Conservation (phyloP, 2,113 vertebrate species). For the Prolemur simus region DNA sequence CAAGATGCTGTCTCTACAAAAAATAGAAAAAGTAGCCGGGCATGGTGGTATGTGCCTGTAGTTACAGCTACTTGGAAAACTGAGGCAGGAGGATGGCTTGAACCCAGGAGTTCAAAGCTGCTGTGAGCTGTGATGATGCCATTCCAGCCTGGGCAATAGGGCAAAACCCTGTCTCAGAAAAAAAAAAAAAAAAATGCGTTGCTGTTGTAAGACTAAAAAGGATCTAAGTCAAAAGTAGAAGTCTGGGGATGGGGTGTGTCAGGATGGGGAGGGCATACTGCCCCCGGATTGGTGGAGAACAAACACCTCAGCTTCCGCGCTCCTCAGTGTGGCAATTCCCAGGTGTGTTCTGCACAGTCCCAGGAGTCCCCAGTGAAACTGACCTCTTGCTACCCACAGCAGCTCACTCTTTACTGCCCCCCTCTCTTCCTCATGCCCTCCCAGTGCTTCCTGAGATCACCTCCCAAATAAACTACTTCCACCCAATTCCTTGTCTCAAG, state of each 20-base stretch:
- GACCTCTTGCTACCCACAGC: neutral
- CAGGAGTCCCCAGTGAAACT: neutral
- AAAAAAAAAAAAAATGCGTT: neutral
- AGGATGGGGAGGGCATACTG: no score
- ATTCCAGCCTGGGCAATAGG: no score
- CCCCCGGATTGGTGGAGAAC: neutral
- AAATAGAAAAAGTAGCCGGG: no score
- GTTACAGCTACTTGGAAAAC: no score
- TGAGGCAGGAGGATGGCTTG: no score
- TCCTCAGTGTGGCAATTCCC: neutral
- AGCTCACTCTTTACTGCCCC: neutral
- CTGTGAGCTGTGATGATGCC: no score
- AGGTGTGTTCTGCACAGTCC: neutral
- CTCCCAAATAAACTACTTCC: neutral
- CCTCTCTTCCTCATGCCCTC: neutral
- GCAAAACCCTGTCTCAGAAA: no score
- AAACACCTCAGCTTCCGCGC: fast-evolving
- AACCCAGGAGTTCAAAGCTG: no score
- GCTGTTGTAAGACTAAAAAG: neutral
- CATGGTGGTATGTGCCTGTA: no score
- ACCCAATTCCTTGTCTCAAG: neutral
- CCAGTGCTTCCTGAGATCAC: neutral
- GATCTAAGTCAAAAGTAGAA: neutral
- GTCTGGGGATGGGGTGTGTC: neutral
- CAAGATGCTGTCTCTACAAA: no score